Conservation (phyloP, 2,797 vertebrate genomes). For the Tolypeutes matacus region DNA sequence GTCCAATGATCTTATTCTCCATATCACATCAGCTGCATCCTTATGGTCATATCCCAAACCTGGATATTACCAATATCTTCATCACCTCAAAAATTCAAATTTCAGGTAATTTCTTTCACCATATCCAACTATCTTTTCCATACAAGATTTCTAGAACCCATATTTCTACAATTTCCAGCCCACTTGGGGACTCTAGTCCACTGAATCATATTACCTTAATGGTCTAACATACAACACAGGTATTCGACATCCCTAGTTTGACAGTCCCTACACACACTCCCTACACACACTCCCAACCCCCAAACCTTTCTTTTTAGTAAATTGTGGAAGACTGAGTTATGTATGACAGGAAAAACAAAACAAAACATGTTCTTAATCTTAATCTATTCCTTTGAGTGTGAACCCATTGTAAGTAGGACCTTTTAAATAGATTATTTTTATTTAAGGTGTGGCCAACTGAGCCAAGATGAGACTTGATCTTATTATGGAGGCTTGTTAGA, state of each 20-base stretch:
- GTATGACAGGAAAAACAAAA: no score
- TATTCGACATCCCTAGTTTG: not conserved
- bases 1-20: not conserved
- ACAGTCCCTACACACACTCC: not conserved
- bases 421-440: no score
- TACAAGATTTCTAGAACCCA: not conserved
- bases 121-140: not conserved
- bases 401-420: no score
- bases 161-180: not conserved
- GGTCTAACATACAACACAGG: not conserved
- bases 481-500: no score
- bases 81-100: not conserved
- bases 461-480: no score
- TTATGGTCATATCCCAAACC: no score
- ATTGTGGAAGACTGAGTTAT: not conserved
- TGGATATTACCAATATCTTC: not conserved
- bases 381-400: no score
- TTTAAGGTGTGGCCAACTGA: no score
- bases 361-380: no score
- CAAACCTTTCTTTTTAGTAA: not conserved
- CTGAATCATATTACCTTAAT: not conserved
- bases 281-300: not conserved
- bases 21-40: accelerated
- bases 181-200: not conserved
- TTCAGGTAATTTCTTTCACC: not conserved